Conservation (phyloP, 2,797 vertebrate genomes). For the Ambastaia sidthimunki region DNA sequence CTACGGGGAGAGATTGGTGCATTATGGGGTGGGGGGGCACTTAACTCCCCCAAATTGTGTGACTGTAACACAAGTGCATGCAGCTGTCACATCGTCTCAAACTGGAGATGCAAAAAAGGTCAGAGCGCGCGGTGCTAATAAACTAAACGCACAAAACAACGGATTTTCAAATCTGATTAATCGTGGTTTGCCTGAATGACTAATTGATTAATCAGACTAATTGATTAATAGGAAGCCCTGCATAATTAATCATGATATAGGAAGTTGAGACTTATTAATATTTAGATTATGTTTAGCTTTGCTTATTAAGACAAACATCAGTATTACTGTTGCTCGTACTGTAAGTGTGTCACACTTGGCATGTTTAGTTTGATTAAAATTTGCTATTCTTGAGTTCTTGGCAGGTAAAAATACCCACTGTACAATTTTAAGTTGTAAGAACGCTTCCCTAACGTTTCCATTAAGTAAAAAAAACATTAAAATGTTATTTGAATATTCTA, state of each 20-base stretch:
- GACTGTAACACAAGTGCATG: constrained; percentile 1
- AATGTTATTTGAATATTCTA: no score
- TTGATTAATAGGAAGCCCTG: background rate
- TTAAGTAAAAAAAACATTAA: no score
- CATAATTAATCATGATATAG: background rate
- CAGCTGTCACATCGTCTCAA: constrained; percentile 2
- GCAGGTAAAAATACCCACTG: no score
- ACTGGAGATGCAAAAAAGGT: constrained; percentile 22
- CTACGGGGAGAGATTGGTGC: constrained; percentile 26
- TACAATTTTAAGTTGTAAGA: no score
- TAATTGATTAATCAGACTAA: background rate
- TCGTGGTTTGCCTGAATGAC: background rate
- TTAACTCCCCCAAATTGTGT: constrained; percentile 32
- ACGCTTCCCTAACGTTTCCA: no score
- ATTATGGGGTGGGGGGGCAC: constrained; percentile 27
- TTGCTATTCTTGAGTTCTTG: no score
- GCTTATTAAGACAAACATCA: no score
- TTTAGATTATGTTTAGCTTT: no score
- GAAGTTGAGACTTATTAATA: background rate
- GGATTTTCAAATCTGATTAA: background rate
- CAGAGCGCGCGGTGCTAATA: background rate
- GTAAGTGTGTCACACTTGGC: no score
- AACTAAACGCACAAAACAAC: background rate
- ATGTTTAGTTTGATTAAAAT: no score
- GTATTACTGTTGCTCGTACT: no score